Evolutionary conservation across 2,888 invertebrate species (phyloP).

Genomic region (Tenthredo amoena): DNA sequence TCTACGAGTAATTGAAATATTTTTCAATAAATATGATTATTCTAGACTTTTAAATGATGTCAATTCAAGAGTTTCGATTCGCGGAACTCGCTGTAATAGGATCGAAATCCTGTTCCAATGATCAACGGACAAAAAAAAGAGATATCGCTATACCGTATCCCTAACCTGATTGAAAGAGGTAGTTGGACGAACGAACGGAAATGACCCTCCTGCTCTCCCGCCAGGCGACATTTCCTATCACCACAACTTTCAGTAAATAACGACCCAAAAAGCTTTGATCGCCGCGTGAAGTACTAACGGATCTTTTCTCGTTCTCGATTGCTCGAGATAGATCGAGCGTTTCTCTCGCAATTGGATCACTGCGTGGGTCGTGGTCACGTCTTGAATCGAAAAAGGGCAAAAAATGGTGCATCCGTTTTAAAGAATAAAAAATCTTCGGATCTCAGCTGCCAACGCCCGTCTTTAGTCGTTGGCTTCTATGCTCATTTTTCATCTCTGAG

Average conservation of each 20-base stretch:
- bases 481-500: constrained; percentile 27
- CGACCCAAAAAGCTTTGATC: constrained; percentile 44
- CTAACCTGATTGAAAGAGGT: constrained; percentile 41
- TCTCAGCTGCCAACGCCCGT: constrained; percentile 14
- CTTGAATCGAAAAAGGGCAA: constrained; percentile 32
- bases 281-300: constrained; percentile 29
- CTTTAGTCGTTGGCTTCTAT: background rate
- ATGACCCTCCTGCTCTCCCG: background rate
- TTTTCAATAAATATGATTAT: background rate
- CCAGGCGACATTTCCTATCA: constrained; percentile 41
- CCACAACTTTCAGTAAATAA: constrained; percentile 32
- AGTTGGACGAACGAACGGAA: constrained; percentile 21
- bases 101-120: background rate
- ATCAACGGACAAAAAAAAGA: background rate
- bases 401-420: constrained; percentile 28
- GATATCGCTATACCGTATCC: background rate
- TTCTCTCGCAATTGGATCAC: constrained; percentile 40
- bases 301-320: constrained; percentile 46
- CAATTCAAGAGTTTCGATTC: background rate
- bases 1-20: background rate
- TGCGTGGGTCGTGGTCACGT: constrained; percentile 47
- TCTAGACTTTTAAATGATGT: background rate
- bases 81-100: background rate
- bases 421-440: constrained; percentile 23
- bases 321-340: constrained; percentile 43